Percentiles rank a stretch among this genome's conserved stretches.
Conservation (phyloP, 1,140 invertebrate species). For the Micrasema minimum region DNA sequence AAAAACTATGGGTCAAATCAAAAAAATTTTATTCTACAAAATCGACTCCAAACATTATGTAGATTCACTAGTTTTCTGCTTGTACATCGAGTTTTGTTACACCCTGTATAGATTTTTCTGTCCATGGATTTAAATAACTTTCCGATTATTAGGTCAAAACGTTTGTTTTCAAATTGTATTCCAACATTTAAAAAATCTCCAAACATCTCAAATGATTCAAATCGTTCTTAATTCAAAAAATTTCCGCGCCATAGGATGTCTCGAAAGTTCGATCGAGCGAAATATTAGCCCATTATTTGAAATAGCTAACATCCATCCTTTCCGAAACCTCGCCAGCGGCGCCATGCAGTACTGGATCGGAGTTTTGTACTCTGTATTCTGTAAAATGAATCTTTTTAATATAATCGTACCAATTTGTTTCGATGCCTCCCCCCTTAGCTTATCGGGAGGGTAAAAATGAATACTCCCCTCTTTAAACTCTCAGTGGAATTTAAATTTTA, state of each 20-base stretch:
- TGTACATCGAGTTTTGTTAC: too few species aligned
- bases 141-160: not conserved
- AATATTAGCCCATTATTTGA: conserved; percentile 24
- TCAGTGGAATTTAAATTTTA: conserved; percentile 21
- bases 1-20: too few species aligned
- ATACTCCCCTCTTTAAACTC: not conserved
- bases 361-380: conserved; percentile 11
- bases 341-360: too few species aligned
- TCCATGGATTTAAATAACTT: too few species aligned
- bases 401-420: conserved; percentile 30
- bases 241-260: conserved; percentile 11
- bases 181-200: not conserved
- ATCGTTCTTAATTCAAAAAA: conserved; percentile 17
- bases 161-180: not conserved
- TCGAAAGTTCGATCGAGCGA: conserved; percentile 10
- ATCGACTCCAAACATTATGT: too few species aligned
- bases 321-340: too few species aligned
- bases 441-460: conserved; percentile 3
- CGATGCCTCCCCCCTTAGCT: too few species aligned
- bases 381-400: conserved; percentile 32
- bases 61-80: too few species aligned
- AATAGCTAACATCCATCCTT: not conserved
- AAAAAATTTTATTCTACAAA: too few species aligned
- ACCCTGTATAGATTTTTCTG: too few species aligned
- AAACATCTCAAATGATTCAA: conserved; percentile 3